Base-by-base conservation (phyloP, 1,140 invertebrate species). In the Aphelenchoides besseyi region DNA sequence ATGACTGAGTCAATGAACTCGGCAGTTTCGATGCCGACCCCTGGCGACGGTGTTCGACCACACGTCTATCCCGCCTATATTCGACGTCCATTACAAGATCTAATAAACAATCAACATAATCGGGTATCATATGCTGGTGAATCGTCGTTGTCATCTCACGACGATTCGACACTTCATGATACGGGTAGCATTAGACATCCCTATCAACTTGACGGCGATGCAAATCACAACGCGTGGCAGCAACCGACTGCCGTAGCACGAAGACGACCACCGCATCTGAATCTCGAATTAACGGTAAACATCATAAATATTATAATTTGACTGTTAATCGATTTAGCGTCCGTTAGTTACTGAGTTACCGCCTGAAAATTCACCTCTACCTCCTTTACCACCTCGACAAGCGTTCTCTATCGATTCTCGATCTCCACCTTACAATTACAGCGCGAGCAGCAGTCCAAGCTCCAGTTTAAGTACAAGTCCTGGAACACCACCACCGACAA, bases 11-110 rank as follows among this genome's bases (percentile, higher is more conserved):
- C 41, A 16, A 69, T 70, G 16, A 76, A 67, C 0, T 64, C 78
- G 2, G 66, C 76, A 9, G 67, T 68, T 32, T 78, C 78, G 23
- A 80, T 78, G 76, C 76, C 76, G 2, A 80, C 75, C 8, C 18
- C 9, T 41, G 77, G 77, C 3, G 78, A 78, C 35, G 76, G 76
- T 3, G 78, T 78, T n/a, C 64, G 63, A 28, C 74, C 55, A 26
- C 69, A 74, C 23, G 78, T 78, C 9, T 78, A 66, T 55, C 72
- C 77, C 26, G 78, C 76, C 18, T 78, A 78, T 62, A 37, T 71
- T 18, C 26, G 68, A 33, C 48, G 59, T 52, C 9, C 74, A 64
- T 9, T 18, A 77, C 8, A 74, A 69, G 61, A 77, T 8, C 35
- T 59, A 66, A 73, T 35, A 55, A 59, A 36, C 8, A 2, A 41